Evolutionary conservation across 2,888 invertebrate species (phyloP).

Genomic region (Carabus problematicus): DNA sequence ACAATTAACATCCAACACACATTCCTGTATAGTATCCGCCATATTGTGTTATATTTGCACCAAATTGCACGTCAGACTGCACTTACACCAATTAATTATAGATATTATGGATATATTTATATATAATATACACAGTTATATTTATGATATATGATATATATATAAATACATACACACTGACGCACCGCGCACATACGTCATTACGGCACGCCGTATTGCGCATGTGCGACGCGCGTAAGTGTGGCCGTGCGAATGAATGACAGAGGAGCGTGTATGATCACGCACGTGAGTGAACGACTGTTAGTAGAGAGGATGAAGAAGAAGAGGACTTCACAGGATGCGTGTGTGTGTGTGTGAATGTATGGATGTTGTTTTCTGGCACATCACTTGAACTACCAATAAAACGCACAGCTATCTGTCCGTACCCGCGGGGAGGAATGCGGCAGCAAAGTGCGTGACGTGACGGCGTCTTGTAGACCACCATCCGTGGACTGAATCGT

Average conservation of each 20-base stretch:
- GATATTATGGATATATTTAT: slow-evolving; percentile 41
- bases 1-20: background rate
- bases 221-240: no score
- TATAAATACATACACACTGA: slow-evolving; percentile 8
- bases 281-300: no score
- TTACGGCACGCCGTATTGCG: no score
- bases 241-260: no score
- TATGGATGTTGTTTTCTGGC: slow-evolving; percentile 36
- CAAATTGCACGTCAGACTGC: slow-evolving; percentile 43
- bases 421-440: slow-evolving; percentile 23
- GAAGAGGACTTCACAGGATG: background rate
- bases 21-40: slow-evolving; percentile 11
- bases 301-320: no score
- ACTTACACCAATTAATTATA: slow-evolving; percentile 43
- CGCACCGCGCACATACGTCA: background rate
- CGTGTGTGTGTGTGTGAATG: slow-evolving; percentile 8
- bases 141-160: slow-evolving; percentile 39
- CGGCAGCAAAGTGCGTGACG: no score
- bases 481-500: slow-evolving; percentile 1
- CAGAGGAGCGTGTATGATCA: no score
- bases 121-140: slow-evolving; percentile 41
- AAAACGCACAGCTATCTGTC: slow-evolving; percentile 41
- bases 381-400: slow-evolving; percentile 31
- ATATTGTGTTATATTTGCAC: slow-evolving; percentile 35
- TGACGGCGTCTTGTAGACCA: background rate